These are phyloP conservation scores for Portunus trituberculatus DNA, from an alignment of 1,140 invertebrate species.

Conservation along the genomic window DNA sequence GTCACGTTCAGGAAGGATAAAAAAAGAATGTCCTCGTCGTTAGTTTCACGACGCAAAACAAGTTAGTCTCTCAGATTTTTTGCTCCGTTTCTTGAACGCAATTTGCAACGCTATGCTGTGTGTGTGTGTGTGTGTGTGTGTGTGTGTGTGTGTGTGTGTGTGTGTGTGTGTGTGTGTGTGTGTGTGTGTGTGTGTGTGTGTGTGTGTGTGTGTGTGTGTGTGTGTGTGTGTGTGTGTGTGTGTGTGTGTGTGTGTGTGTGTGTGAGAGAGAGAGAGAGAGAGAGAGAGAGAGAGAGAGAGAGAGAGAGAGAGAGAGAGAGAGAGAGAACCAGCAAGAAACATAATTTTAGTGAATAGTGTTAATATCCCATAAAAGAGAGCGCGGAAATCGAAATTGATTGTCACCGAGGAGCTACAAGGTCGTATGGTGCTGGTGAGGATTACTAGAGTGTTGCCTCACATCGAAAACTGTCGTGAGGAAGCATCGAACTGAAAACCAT, in stretches of 20 bases:
- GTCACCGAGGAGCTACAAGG: background rate
- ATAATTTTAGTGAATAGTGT: no score
- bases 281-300: slow-evolving; percentile 16
- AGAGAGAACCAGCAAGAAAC: no score
- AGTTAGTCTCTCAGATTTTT: no score
- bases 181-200: slow-evolving; percentile 50
- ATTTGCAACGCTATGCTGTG: background rate
- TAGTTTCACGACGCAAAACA: no score
- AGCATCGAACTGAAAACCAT: background rate
- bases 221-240: slow-evolving; percentile 50
- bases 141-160: background rate
- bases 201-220: slow-evolving; percentile 49
- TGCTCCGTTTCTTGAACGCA: no score
- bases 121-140: background rate
- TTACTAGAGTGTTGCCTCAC: background rate
- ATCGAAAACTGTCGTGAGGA: background rate
- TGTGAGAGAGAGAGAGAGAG: background rate
- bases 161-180: slow-evolving; percentile 46
- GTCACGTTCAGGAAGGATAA: no score
- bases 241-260: slow-evolving; percentile 24
- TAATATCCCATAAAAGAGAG: no score
- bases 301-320: no score
- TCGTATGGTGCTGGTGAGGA: background rate
- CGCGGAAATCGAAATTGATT: no score
- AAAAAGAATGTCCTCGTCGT: no score